Evolutionary conservation across 2,113 vertebrate genomes (phyloP).

Genomic region (Cavia aperea): DNA sequence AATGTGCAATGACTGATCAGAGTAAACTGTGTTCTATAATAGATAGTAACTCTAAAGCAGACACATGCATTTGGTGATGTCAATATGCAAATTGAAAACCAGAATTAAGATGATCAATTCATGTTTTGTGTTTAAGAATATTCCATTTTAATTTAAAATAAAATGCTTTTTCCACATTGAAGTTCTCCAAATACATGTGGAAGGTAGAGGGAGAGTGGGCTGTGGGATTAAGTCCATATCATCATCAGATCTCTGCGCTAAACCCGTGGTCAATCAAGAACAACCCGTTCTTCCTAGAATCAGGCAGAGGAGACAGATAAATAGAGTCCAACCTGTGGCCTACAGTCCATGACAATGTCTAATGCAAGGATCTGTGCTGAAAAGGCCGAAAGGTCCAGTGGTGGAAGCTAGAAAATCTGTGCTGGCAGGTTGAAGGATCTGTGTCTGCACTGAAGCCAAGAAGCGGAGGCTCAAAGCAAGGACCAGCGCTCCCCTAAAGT

Average conservation of each 20-base stretch:
- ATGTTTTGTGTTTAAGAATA: background rate
- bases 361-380: background rate
- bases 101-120: background rate
- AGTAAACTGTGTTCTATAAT: background rate
- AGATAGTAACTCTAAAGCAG: background rate
- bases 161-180: background rate
- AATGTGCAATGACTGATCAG: background rate
- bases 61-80: background rate
- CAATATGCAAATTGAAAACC: background rate
- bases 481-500: no score
- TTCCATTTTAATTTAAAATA: slow-evolving; percentile 20
- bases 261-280: background rate
- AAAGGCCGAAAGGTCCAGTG: background rate
- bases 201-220: background rate
- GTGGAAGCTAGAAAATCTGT: background rate
- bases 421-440: no score
- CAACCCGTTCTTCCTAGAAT: background rate
- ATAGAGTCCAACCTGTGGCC: background rate
- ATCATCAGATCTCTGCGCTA: background rate
- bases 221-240: background rate
- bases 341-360: background rate
- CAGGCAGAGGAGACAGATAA: background rate
- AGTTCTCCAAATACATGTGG: background rate
- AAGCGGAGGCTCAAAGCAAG: no score
- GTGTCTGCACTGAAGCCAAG: background rate